Conservation (phyloP, 2,888 invertebrate genomes). For the Philereme transversata region DNA sequence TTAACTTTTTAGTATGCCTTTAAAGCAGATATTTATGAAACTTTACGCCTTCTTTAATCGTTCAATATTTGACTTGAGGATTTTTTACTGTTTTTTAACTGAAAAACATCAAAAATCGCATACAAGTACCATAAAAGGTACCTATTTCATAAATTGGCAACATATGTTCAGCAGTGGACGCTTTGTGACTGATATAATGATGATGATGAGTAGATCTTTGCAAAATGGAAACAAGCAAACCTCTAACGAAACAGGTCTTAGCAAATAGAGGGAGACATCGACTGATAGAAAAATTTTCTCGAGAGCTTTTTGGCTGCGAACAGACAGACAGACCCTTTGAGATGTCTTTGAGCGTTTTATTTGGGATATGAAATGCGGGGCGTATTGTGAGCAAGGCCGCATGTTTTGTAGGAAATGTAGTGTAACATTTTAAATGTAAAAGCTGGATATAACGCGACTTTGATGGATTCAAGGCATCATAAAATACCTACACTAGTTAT, state of each 20-base stretch:
- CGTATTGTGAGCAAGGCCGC: slow-evolving; percentile 17
- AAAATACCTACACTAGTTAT: no score
- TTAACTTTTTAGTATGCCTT: no score
- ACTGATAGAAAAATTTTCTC: slow-evolving; percentile 76
- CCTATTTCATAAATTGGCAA: no score
- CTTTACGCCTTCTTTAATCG: no score
- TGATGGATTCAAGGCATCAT: background rate
- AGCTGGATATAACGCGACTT: background rate
- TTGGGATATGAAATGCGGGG: slow-evolving; percentile 16
- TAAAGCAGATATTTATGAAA: no score
- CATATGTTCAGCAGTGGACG: no score
- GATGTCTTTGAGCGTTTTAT: slow-evolving; percentile 47
- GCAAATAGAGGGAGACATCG: slow-evolving; percentile 82
- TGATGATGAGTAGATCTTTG: no score
- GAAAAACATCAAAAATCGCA: no score
- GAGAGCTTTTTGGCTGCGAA: slow-evolving; percentile 66
- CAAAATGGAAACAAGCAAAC: slow-evolving; percentile 58
- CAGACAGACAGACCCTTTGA: slow-evolving; percentile 62
- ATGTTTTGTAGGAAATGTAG: background rate
- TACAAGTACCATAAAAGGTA: no score
- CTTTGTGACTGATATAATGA: no score
- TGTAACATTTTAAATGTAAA: slow-evolving; percentile 3
- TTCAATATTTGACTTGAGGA: no score
- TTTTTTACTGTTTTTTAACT: no score
- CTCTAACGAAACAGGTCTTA: slow-evolving; percentile 82